Conservation (phyloP, 2,113 vertebrate genomes). For the Sminthopsis crassicaudata region DNA sequence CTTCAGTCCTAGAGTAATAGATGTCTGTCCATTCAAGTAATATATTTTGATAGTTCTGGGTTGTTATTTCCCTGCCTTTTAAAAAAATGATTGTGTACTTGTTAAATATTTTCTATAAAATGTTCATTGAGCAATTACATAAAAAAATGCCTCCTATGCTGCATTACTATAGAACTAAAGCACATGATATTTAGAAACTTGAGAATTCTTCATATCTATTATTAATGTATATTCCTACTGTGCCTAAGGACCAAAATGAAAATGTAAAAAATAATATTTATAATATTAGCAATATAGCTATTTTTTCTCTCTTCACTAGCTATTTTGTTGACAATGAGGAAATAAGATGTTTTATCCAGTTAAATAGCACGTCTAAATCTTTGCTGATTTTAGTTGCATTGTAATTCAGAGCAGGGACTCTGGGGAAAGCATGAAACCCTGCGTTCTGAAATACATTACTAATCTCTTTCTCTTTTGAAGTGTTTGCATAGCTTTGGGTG, state of each 20-base stretch:
- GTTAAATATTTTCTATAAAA: neutral
- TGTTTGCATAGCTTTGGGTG: constrained; percentile 24
- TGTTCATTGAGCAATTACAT: neutral
- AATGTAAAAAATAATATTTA: neutral
- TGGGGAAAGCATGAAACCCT: constrained; percentile 19
- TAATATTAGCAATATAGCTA: neutral
- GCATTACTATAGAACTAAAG: neutral
- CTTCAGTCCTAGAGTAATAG: neutral
- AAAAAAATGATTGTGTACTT: neutral
- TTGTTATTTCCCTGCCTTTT: neutral
- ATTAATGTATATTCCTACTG: neutral
- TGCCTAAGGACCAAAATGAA: neutral
- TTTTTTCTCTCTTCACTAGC: neutral
- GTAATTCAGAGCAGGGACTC: neutral
- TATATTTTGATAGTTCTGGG: neutral
- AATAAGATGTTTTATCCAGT: neutral
- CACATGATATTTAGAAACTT: neutral
- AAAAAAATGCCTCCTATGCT: constrained; percentile 18
- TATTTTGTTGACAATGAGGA: neutral
- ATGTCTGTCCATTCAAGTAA: constrained; percentile 2
- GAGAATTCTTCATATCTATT: neutral
- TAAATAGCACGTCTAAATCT: constrained; percentile 35
- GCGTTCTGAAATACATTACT: constrained; percentile 52
- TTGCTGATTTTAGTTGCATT: neutral
- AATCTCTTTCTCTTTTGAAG: constrained; percentile 28